These are phyloP conservation scores for Polymixis lichenea DNA, from an alignment of 2,888 invertebrate genomes.

Conservation along the genomic window DNA sequence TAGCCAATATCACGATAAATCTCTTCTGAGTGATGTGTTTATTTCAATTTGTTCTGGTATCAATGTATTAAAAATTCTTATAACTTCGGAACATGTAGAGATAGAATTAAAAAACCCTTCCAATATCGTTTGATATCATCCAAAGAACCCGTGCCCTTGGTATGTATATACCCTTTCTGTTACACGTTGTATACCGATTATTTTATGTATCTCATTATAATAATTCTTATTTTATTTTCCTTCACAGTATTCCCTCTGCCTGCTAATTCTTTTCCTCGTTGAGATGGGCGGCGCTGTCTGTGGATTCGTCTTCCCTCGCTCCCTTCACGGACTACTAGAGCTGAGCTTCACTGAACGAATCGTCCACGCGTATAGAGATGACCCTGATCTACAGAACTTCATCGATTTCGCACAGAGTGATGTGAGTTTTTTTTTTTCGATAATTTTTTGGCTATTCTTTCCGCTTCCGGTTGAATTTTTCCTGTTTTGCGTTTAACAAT, in stretches of 20 bases:
- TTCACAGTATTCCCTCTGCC: slow-evolving; percentile 96
- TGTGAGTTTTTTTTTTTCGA: slow-evolving; percentile 86
- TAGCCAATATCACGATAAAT: no score
- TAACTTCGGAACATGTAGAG: no score
- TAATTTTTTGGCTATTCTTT: neutral
- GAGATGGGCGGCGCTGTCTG: slow-evolving; percentile 98
- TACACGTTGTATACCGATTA: no score
- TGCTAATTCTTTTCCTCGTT: slow-evolving; percentile 96
- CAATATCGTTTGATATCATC: no score
- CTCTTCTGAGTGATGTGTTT: no score
- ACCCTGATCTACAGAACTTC: slow-evolving; percentile 97
- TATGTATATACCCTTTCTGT: no score
- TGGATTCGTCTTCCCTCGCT: slow-evolving; percentile 98
- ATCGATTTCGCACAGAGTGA: slow-evolving; percentile 98
- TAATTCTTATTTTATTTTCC: neutral
- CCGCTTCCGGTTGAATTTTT: neutral
- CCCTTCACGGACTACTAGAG: slow-evolving; percentile 95
- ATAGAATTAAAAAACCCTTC: no score
- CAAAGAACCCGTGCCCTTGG: no score
- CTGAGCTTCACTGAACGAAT: slow-evolving; percentile 97
- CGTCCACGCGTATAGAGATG: slow-evolving; percentile 97
- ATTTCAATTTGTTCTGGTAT: no score
- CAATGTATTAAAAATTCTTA: no score
- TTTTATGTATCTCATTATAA: no score
- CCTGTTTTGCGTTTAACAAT: neutral